Base-by-base conservation (phyloP, 2,888 invertebrate species). In the Heliconius erato region DNA sequence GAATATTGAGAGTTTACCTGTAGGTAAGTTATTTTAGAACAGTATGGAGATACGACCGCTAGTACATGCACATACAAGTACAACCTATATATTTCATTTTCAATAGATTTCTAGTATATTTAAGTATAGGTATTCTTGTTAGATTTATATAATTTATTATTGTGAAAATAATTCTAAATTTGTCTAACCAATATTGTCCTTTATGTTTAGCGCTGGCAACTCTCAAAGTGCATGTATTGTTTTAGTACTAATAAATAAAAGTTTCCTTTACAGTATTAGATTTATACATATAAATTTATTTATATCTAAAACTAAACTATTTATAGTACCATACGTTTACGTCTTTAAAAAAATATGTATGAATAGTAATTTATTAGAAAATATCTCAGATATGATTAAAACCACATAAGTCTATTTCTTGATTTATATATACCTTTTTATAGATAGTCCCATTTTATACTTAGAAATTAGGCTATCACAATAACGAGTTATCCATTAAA, bases 401-500 rank as follows among this genome's bases (percentile, higher is more conserved):
- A 12, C 2, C 5, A 65, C 14, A 14, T 5, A 5, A 14, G 2
- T 65, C n/a, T 65, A 40, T 44, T 26, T 71, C 5, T 71, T 26
- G 14, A 26, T 26, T 26, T 71, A 40, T 71, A 40, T 44, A 71
- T 12, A n/a, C 12, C 12, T 5, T 59, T n/a, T 59, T 23, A 2
- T 6, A 19, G 54, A 19, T n/a, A 76, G 35, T 35, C 63, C 16
- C 14, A 35, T 35, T 76, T 35, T 35, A 26, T 68, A 67, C 32
- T 49, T 44, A 79, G 23, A 49, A 44, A 79, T 67, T 35, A 79
- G 32, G 44, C 67, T 67, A n/a, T 23, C n/a, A 19, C n/a, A 67
- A 79, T 32, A 79, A 79, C 79, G n/a, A 76, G 35, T 76, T 40
- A 63, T 76, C 44, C 63, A 76, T 76, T 76, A 63, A 76, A 40